A percentile compares a stretch with the other conserved stretches of the same genome.
phyloP scores from a whole-genome alignment of 2,113 vertebrate genomes.

The Pleuronectes platessa region DNA sequence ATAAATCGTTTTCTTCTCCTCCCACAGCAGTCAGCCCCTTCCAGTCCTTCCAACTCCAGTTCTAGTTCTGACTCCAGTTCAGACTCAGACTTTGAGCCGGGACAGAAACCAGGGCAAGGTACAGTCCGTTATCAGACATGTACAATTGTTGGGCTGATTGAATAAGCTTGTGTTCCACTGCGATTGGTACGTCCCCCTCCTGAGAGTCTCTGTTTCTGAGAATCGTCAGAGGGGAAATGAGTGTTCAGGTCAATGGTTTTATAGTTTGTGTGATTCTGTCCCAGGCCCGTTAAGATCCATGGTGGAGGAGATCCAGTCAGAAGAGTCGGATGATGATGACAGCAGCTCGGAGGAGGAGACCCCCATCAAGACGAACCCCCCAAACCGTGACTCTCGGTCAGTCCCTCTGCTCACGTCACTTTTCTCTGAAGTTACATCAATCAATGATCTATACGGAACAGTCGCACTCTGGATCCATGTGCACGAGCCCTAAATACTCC shows the following conservation, averaged over 20 bases:
- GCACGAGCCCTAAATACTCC: too few relatives aligned
- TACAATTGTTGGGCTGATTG: background rate
- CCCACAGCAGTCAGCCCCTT: constrained; percentile 88
- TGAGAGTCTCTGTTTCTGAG: background rate
- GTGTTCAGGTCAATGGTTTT: too few relatives aligned
- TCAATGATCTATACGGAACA: too few relatives aligned
- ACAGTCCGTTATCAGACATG: constrained; percentile 18
- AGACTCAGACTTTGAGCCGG: constrained; percentile 95
- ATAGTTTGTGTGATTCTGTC: background rate
- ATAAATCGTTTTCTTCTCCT: background rate
- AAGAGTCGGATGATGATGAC: constrained; percentile 95
- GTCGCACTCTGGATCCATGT: too few relatives aligned
- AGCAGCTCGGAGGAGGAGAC: constrained; percentile 94
- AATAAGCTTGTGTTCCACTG: background rate
- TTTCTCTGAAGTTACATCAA: too few relatives aligned
- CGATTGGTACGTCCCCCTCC: background rate
- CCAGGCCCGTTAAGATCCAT: constrained; percentile 94
- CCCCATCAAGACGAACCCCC: constrained; percentile 88
- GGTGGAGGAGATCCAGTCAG: constrained; percentile 96
- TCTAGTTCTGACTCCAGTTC: constrained; percentile 97
- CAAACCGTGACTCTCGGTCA: constrained; percentile 93
- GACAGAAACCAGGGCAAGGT: constrained; percentile 99
- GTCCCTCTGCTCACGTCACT: constrained; percentile 22
- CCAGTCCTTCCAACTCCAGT: constrained; percentile 94
- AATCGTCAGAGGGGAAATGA: too few relatives aligned